phyloP scores from a whole-genome alignment of 1,140 invertebrate species.

The Drosophila teissieri region DNA sequence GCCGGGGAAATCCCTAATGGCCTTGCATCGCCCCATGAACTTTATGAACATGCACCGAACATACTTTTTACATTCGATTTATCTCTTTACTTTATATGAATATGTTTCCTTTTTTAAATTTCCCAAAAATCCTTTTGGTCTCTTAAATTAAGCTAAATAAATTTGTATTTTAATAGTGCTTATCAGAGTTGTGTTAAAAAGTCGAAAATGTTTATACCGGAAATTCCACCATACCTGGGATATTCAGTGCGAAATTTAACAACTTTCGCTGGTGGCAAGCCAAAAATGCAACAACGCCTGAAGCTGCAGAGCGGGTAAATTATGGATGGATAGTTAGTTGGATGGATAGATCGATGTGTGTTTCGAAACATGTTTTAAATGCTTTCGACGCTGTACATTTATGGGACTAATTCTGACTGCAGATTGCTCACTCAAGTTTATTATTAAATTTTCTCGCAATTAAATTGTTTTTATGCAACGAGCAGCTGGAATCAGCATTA shows the following conservation, averaged over 20 bases:
- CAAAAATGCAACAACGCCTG: conserved; percentile 49
- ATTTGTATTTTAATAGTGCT: conserved; percentile 57
- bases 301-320: conserved; percentile 80
- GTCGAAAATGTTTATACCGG: conserved; percentile 69
- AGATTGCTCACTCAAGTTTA: not conserved
- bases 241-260: conserved; percentile 79
- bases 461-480: not conserved
- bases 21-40: not conserved
- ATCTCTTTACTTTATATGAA: not conserved
- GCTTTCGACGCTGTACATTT: conserved; percentile 10
- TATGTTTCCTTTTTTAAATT: conserved; percentile 1
- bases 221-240: conserved; percentile 81
- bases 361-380: conserved; percentile 6
- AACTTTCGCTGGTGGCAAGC: conserved; percentile 51
- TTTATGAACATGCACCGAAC: conserved; percentile 28
- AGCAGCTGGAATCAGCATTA: conserved; percentile 9
- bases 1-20: not conserved
- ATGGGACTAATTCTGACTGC: conserved; percentile 6
- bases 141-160: conserved; percentile 9
- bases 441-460: too few species aligned
- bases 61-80: not conserved
- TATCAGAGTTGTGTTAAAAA: conserved; percentile 78
- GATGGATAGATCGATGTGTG: conserved; percentile 10
- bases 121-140: not conserved
- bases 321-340: conserved; percentile 9